These are phyloP conservation scores for Pammene fasciana DNA, from an alignment of 2,888 invertebrate species.

Conservation along the genomic window DNA sequence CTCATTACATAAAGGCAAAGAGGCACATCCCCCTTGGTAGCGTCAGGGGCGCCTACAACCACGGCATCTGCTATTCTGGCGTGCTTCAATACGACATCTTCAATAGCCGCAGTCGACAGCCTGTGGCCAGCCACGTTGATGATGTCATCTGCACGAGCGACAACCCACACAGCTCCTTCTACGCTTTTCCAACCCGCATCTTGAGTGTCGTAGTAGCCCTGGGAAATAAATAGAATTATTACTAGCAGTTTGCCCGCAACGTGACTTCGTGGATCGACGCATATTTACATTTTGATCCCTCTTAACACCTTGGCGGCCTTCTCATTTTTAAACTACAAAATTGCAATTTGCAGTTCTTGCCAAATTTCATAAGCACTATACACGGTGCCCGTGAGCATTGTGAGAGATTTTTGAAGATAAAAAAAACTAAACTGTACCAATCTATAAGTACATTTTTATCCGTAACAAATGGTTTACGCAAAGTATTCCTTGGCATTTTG, in stretches of 20 bases:
- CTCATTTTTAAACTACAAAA: too few species aligned
- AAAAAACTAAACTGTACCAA: too few species aligned
- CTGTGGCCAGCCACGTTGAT: conserved; percentile 98
- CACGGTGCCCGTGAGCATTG: too few species aligned
- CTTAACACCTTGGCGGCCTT: too few species aligned
- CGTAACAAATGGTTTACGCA: too few species aligned
- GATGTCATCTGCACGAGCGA: conserved; percentile 96
- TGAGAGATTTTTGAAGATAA: too few species aligned
- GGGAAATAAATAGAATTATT: conserved; percentile 5
- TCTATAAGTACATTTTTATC: too few species aligned
- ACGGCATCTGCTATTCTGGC: conserved; percentile 93
- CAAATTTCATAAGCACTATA: too few species aligned
- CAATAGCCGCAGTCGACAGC: conserved; percentile 93
- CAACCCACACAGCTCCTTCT: conserved; percentile 93
- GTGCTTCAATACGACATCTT: conserved; percentile 95
- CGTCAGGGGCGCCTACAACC: conserved; percentile 95
- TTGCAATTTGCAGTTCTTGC: too few species aligned
- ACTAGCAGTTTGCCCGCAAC: background rate
- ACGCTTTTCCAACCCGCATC: conserved; percentile 95
- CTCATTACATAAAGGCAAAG: conserved; percentile 92
- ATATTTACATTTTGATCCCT: too few species aligned
- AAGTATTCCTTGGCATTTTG: too few species aligned
- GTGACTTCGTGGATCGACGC: too few species aligned
- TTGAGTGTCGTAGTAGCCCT: conserved; percentile 97
- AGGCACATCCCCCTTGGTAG: conserved; percentile 95